These are phyloP conservation scores for Drosophila affinis DNA, from an alignment of 2,888 invertebrate genomes.

Conservation along the genomic window DNA sequence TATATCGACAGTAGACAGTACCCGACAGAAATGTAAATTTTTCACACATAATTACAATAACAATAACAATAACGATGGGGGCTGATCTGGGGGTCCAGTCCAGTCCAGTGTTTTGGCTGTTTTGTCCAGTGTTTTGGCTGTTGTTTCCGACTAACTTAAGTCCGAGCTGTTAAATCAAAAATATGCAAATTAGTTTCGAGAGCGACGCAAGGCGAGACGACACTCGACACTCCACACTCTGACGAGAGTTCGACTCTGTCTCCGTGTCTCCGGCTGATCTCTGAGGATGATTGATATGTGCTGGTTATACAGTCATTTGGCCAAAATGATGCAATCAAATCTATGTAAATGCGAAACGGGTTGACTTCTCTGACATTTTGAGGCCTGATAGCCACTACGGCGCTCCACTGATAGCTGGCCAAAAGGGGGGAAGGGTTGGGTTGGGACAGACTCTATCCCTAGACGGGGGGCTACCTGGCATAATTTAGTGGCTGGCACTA, in stretches of 20 bases:
- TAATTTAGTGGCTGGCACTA: conserved; percentile 57
- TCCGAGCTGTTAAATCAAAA: conserved; percentile 78
- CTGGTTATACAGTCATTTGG: conserved; percentile 67
- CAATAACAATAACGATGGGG: conserved; percentile 62
- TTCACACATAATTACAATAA: conserved; percentile 55
- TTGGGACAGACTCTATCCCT: no score
- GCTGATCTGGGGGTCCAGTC: conserved; percentile 1
- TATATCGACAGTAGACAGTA: neutral
- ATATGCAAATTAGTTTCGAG: conserved; percentile 74
- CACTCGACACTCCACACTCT: conserved; percentile 1
- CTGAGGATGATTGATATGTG: conserved; percentile 70
- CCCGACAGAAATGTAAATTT: conserved; percentile 40
- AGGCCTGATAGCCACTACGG: neutral
- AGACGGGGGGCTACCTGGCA: conserved; percentile 25
- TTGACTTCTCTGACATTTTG: conserved; percentile 41
- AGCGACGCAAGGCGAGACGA: conserved; percentile 12
- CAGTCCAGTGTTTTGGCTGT: conserved; percentile 14
- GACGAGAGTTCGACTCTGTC: conserved; percentile 22
- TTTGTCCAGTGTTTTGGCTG: conserved; percentile 8
- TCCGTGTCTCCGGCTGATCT: conserved; percentile 8
- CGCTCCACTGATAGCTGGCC: neutral
- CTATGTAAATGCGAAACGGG: conserved; percentile 67
- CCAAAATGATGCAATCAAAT: conserved; percentile 79
- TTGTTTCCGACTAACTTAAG: conserved; percentile 30
- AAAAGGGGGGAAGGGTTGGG: neutral